phyloP scores from a whole-genome alignment of 2,888 invertebrate species.

The Mantis religiosa region DNA sequence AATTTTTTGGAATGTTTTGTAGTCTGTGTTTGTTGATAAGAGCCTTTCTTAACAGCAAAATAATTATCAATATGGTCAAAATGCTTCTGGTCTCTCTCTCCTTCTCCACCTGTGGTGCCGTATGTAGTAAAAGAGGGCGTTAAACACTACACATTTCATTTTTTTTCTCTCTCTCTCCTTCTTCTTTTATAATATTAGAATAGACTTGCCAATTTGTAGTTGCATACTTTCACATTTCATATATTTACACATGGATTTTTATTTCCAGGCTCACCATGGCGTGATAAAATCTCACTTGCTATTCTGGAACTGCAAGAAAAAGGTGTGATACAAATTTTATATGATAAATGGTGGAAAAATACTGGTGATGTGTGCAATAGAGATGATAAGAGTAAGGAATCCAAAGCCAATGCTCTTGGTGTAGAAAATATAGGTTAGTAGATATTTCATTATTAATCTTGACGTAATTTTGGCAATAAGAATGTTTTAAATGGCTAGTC shows the following conservation, averaged over 20 bases:
- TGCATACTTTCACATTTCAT: background rate
- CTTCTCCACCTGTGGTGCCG: no score
- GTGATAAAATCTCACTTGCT: slow-evolving; percentile 93
- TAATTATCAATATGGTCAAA: no score
- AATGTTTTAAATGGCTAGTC: no score
- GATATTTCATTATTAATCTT: background rate
- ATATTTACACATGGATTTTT: background rate
- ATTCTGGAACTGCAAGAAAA: slow-evolving; percentile 94
- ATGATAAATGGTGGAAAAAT: slow-evolving; percentile 99
- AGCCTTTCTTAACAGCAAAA: no score
- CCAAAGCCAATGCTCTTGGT: slow-evolving; percentile 88
- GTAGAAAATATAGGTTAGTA: slow-evolving; percentile 77
- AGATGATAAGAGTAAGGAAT: slow-evolving; percentile 83
- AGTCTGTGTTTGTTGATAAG: no score
- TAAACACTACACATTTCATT: no score
- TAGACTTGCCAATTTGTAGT: background rate
- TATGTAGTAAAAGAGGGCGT: no score
- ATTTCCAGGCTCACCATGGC: slow-evolving; percentile 73
- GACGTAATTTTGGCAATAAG: background rate
- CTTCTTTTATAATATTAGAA: no score
- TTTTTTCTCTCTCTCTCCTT: no score
- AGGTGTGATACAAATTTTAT: slow-evolving; percentile 86
- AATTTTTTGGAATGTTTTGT: no score
- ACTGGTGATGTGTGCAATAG: slow-evolving; percentile 87
- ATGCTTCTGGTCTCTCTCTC: no score